These are phyloP conservation scores for Characodon lateralis DNA, from an alignment of 2,797 vertebrate genomes.

Conservation along the genomic window DNA sequence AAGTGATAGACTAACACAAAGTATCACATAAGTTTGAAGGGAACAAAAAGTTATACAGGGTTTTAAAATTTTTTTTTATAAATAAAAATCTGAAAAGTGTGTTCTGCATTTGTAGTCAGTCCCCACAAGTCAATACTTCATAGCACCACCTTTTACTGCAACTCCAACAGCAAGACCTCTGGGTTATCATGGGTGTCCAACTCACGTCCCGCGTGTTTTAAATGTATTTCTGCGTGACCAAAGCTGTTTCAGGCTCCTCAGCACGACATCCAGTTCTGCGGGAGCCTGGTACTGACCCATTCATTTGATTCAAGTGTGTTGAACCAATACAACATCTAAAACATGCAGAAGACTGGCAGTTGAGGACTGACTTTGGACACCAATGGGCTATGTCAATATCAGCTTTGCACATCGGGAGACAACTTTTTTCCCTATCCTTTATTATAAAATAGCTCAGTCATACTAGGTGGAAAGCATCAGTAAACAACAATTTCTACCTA, in stretches of 20 bases:
- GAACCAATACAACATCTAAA: not conserved
- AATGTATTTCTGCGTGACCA: too few species aligned
- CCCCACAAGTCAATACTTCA: not conserved
- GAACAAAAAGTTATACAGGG: not conserved
- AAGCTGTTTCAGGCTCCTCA: not conserved
- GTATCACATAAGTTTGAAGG: not conserved
- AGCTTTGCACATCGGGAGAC: not conserved
- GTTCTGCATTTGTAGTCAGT: not conserved
- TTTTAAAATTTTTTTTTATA: not conserved
- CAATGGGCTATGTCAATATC: not conserved
- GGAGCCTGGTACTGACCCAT: too few species aligned
- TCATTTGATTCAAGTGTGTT: too few species aligned
- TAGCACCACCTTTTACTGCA: not conserved
- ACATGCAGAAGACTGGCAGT: not conserved
- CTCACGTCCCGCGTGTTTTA: too few species aligned
- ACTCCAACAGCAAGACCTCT: not conserved
- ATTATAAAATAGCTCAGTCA: too few species aligned
- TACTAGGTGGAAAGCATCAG: too few species aligned
- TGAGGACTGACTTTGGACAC: not conserved
- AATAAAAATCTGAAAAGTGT: not conserved
- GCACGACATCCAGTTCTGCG: too few species aligned
- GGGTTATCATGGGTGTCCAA: not conserved
- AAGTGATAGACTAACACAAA: not conserved
- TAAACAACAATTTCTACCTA: too few species aligned
- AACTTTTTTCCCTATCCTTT: too few species aligned